phyloP scores from a whole-genome alignment of 2,113 vertebrate species.

The Platysternon megacephalum region DNA sequence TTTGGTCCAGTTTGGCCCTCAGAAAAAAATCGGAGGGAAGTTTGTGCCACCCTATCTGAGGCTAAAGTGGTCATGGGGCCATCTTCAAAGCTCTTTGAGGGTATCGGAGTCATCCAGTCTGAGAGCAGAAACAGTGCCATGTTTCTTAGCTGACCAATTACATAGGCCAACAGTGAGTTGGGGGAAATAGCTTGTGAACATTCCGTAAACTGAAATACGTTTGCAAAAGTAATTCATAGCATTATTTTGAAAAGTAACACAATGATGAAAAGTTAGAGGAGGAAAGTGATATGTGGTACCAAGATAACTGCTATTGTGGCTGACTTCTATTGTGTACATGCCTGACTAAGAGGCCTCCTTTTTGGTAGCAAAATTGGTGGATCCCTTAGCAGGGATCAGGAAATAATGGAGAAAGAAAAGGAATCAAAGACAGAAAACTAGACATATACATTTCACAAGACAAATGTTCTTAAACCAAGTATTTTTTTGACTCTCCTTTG shows the following conservation, averaged over 20 bases:
- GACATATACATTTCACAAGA: not conserved
- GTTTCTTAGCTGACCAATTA: not conserved
- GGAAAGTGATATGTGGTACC: not conserved
- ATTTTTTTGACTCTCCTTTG: not conserved
- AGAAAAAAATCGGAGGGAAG: not conserved
- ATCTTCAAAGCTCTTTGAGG: not conserved
- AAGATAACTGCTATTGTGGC: not conserved
- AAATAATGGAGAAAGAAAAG: not conserved
- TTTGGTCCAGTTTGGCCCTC: not conserved
- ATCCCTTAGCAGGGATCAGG: not conserved
- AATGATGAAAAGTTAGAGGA: not conserved
- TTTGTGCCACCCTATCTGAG: not conserved
- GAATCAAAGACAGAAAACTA: not conserved
- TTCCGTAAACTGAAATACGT: not conserved
- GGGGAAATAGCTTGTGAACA: not conserved
- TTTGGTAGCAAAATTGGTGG: not conserved
- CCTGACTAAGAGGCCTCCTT: not conserved
- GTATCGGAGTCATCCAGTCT: not conserved
- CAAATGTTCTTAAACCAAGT: not conserved
- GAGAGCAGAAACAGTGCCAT: not conserved
- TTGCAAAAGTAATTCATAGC: not conserved
- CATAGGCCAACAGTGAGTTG: not conserved
- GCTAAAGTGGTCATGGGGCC: not conserved
- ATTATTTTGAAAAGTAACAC: not conserved
- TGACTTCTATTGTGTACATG: not conserved